Evolutionary conservation across 2,113 vertebrate species (phyloP), one percentile per base, ranked within the genome.

Genomic region (Ardeotis arabs): DNA sequence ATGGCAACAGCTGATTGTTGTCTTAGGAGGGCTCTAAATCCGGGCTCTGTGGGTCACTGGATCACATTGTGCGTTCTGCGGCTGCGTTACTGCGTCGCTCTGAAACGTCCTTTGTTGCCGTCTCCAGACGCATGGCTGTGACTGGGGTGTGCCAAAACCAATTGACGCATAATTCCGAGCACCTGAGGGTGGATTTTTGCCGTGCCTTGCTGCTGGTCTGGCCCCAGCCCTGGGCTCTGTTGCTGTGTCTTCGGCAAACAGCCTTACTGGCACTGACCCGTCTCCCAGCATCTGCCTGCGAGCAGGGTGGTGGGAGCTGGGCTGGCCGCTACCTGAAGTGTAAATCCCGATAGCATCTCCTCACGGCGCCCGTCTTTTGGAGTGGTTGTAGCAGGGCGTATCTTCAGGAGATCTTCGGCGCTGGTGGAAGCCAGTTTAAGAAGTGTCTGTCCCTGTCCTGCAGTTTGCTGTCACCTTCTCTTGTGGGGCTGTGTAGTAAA

Each of bases 51-150:
- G 5, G 33, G 39, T 56, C 24, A n/a, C 35, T 24, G 76, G 72
- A 7, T 29, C 2, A 1, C 0, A 3, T 14, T 64, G 55, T 29
- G 29, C 0, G 1, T 69, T 73, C 60, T 37, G 58, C 1, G 8
- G 55, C 56, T 58, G 39, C 1, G 2, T 62, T 25, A 19, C 31
- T 47, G 25, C 37, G 44, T 58, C 17, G 6, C 20, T 52, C 35
- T 59, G 83, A n/a, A 75, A 53, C 0, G 0, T 11, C 37, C 50
- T 64, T 72, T 78, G 47, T 62, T 55, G 47, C 19, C 24, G 2
- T 47, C 24, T 76, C 39, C 45, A 23, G n/a, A 14, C 29, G 7
- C 1, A 2, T 39, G 52, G 33, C 22, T 63, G 84, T 87, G 77
- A n/a, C 64, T 49, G 24, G 62, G 19, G 35, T 7, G 2, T 31